These are phyloP conservation scores for Halisarca cf. caerulea DNA, from an alignment of 37 sponge, comb jelly and placozoan genomes.

Conservation along the genomic window DNA sequence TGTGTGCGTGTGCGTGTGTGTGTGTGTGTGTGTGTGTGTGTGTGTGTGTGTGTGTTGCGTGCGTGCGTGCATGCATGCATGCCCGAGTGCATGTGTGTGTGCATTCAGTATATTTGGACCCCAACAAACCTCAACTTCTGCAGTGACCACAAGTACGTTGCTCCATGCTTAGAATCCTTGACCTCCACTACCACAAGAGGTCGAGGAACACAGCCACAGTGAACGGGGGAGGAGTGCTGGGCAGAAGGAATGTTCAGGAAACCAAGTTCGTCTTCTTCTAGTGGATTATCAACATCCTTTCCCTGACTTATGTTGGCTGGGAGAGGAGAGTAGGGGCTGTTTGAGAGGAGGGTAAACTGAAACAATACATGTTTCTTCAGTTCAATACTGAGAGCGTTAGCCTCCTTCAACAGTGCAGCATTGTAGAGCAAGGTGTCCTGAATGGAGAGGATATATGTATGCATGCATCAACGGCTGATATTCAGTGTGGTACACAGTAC, in stretches of 20 bases:
- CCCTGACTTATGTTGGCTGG: conserved; percentile 65
- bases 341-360: conserved; percentile 77
- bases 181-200: conserved; percentile 84
- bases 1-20: no score
- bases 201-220: not conserved
- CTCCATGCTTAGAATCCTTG: conserved; percentile 73
- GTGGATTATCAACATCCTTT: conserved; percentile 11
- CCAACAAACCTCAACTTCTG: conserved; percentile 73
- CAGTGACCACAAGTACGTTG: conserved; percentile 82
- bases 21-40: no score
- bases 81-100: no score
- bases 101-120: no score
- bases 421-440: conserved; percentile 65
- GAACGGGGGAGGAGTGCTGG: not conserved
- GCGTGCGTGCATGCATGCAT: no score
- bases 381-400: conserved; percentile 90
- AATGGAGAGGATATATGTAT: not conserved
- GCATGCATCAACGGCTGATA: no score
- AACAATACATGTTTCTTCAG: conserved; percentile 83
- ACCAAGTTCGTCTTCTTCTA: no score
- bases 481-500: no score
- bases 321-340: conserved; percentile 89
- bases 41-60: not conserved
- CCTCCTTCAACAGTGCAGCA: conserved; percentile 86
- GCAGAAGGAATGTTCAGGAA: not conserved